Percentiles rank a stretch among this genome's conserved stretches.
Conservation (phyloP, 2,888 invertebrate species). For the Keiferia lycopersicella region DNA sequence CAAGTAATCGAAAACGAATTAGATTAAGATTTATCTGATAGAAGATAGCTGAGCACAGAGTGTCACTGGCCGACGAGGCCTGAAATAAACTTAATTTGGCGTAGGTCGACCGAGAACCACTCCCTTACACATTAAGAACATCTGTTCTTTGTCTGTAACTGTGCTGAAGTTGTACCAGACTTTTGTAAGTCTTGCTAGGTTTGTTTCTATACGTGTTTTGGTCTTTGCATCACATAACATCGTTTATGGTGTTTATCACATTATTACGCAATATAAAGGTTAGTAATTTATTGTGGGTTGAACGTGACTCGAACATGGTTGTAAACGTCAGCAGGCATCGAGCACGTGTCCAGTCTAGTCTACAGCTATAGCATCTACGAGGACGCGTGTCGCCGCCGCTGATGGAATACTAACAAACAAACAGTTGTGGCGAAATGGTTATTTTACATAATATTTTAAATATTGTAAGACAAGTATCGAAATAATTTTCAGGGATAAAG, state of each 20-base stretch:
- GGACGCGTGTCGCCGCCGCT: conserved; percentile 40
- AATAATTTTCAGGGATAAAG: too few species aligned
- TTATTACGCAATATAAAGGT: conserved; percentile 33
- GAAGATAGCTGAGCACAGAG: conserved; percentile 8
- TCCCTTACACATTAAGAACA: conserved; percentile 35
- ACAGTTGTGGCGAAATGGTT: conserved; percentile 25
- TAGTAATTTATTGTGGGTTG: conserved; percentile 40
- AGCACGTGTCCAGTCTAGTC: conserved; percentile 24
- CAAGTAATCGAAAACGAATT: conserved; percentile 39
- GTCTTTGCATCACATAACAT: neutral
- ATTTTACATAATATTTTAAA: conserved; percentile 12
- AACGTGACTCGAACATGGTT: conserved; percentile 43
- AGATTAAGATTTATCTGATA: conserved; percentile 35
- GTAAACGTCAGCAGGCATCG: conserved; percentile 33
- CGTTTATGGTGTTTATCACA: conserved; percentile 21
- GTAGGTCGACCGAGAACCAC: conserved; percentile 36
- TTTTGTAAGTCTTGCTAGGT: neutral
- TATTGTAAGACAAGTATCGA: too few species aligned
- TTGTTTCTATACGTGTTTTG: neutral
- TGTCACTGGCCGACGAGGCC: conserved; percentile 39
- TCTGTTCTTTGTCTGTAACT: conserved; percentile 40
- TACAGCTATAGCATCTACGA: neutral
- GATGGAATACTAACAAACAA: conserved; percentile 21
- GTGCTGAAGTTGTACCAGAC: conserved; percentile 2
- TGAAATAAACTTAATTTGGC: conserved; percentile 47